Base-by-base conservation (phyloP, 1,140 invertebrate species). In the Drosophila repletoides region DNA sequence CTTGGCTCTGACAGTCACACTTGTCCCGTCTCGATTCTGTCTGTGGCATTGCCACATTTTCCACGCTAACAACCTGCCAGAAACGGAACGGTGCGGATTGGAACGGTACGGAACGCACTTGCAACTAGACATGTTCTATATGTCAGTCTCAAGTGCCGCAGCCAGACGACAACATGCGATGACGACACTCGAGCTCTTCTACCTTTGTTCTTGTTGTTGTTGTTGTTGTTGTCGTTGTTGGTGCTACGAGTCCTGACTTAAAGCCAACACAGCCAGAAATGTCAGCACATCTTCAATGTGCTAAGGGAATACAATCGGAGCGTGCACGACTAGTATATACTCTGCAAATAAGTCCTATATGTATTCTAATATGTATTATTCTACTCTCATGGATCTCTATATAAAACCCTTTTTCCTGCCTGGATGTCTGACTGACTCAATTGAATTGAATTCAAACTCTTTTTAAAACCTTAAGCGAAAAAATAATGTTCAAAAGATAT, bases 111-210 rank as follows among this genome's bases (percentile, higher is more conserved):
- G n/a, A 49, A 76, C 63, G 63, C 77, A 83, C 77, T 76, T 61
- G 22, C 59, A 63, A 48, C 60, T 66, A 84, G 77, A 81, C 79
- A 66, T 71, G 70, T 71, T 83, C 72, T 77, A 21, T 60, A 76
- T 84, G 69, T 83, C 77, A 83, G 77, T 83, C 79, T 83, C 77
- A 73, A 83, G 77, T 77, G 56, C 40, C 71, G 66, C 61, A 41
- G 52, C 79, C 73, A 83, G 77, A 83, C 77, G 69, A 70, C 67
- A 59, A 60, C 41, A 61, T 14, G 52, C 21, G 60, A 60, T 34
- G 52, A 41, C 34, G 33, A 26, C 31, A 72, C 65, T 63, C 45
- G 43, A 72, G 45, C 43, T 15, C 19, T 52, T 14, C 29, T 15
- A 63, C 51, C 58, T 58, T 56, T 56, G 26, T 68, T 53, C 40